Percentiles rank a stretch among this genome's conserved stretches.
These are phyloP conservation scores for Serrognathus titanus DNA, from an alignment of 2,888 invertebrate genomes.

Conservation along the genomic window DNA sequence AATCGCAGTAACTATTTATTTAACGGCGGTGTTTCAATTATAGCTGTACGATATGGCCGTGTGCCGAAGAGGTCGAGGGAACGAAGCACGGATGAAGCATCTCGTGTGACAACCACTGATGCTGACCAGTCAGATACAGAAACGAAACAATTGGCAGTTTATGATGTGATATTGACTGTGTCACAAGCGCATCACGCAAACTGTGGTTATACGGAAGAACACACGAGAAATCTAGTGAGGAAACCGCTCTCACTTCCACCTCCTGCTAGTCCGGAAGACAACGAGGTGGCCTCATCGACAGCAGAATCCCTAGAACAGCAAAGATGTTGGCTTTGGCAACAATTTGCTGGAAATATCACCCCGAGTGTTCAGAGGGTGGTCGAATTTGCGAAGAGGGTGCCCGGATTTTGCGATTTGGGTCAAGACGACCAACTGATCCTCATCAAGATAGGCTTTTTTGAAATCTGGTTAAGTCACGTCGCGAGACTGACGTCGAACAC, in stretches of 20 bases:
- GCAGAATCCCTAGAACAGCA: slow-evolving; percentile 67
- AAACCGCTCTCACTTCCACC: slow-evolving; percentile 66
- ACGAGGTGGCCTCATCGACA: slow-evolving; percentile 54
- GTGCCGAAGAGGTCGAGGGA: slow-evolving; percentile 92
- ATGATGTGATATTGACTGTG: slow-evolving; percentile 75
- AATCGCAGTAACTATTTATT: not conserved
- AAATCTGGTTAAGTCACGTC: slow-evolving; percentile 89
- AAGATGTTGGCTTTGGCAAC: slow-evolving; percentile 84
- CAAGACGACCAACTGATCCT: slow-evolving; percentile 97
- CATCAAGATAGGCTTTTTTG: slow-evolving; percentile 95
- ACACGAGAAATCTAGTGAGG: slow-evolving; percentile 65
- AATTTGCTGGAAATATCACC: slow-evolving; percentile 79
- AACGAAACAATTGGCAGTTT: slow-evolving; percentile 62
- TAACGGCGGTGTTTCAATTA: slow-evolving; percentile 31
- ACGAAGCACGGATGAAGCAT: slow-evolving; percentile 57
- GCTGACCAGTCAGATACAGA: slow-evolving; percentile 48
- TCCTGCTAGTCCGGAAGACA: slow-evolving; percentile 32
- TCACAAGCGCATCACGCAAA: slow-evolving; percentile 83
- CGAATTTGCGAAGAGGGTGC: slow-evolving; percentile 93
- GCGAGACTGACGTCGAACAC: slow-evolving; percentile 74
- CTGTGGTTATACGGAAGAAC: slow-evolving; percentile 86
- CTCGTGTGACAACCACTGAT: slow-evolving; percentile 49
- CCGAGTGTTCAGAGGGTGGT: slow-evolving; percentile 92
- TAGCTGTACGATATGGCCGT: slow-evolving; percentile 94
- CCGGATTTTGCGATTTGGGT: slow-evolving; percentile 84